Evolutionary conservation across 2,888 invertebrate species (phyloP).

Genomic region (Tigriopus californicus): DNA sequence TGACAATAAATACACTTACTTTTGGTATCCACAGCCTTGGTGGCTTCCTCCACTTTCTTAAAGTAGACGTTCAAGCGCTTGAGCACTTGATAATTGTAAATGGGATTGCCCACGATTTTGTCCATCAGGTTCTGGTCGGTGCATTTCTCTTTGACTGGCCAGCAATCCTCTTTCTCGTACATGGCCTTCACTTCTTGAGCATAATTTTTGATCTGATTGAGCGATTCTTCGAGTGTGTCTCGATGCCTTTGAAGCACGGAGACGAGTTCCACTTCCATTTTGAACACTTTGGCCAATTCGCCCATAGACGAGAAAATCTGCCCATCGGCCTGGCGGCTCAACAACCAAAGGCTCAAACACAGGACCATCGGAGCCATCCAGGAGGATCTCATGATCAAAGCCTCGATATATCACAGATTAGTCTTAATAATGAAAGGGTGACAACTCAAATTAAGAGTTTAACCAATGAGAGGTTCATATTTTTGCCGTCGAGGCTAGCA

Average conservation of each 20-base stretch:
- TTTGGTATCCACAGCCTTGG: constrained; percentile 7
- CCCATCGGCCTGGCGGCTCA: no score
- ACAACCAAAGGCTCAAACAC: no score
- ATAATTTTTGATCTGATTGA: background rate
- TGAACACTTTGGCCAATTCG: background rate
- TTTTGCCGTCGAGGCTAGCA: no score
- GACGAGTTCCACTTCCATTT: background rate
- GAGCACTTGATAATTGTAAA: constrained; percentile 24
- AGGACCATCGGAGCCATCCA: no score
- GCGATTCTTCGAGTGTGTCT: background rate
- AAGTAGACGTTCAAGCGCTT: constrained; percentile 24
- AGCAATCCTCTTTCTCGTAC: constrained; percentile 8
- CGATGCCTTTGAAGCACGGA: background rate
- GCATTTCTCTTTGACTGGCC: constrained; percentile 3
- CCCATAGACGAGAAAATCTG: no score
- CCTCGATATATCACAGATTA: no score
- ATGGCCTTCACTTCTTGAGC: background rate
- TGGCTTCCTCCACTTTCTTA: constrained; percentile 19
- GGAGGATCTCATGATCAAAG: no score
- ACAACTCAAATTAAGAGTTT: no score
- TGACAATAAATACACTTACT: background rate
- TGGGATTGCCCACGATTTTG: constrained; percentile 23
- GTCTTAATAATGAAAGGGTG: no score
- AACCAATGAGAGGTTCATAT: no score
- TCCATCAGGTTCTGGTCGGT: constrained; percentile 18